Base-by-base conservation (phyloP, 2,888 invertebrate genomes). In the Ichneumoninae sp. region DNA sequence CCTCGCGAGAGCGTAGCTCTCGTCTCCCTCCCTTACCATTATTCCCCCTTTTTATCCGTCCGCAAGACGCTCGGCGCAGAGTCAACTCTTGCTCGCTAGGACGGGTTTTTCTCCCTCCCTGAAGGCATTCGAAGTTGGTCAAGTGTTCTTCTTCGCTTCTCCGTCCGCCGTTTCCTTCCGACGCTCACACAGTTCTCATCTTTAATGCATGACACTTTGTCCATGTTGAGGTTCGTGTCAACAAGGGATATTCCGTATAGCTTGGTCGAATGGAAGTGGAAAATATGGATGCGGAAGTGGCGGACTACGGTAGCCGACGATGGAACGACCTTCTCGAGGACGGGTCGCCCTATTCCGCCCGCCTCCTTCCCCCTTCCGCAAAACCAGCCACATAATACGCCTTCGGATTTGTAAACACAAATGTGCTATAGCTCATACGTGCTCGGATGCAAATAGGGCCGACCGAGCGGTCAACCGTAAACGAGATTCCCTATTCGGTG, bases 141-240 rank as follows among this genome's bases (percentile, higher is more conserved):
- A 81, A 86, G 84, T 84, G 83, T 86, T 76, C 71, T 69, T 50
- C 47, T 33, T 73, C 73, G 66, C 69, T 60, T 63, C 74, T 80
- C 30, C 57, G 47, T 36, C 52, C 36, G 33, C 40, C 54, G 16
- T 68, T 57, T 71, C 54, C 54, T 40, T 68, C 52, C 33, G 63
- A 30, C 47, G 68, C 47, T 69, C 73, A 26, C 52, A 50, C 36
- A 44, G 60, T 73, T 26, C 85, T 86, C 86, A 85, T 86, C 83
- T 86, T 86, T 86, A 86, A 86, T 86, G 81, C 85, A 86, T 81
- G 73, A 65, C 77, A 83, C 74, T 75, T 73, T 52, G 60, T 30
- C 80, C 85, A 52, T 71, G 54, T 68, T 76, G 81, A 69, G 57
- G 63, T 83, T 69, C 81, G 78, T 83, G 86, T 83, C 83, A 85